Percentiles rank a stretch among this genome's conserved stretches.
phyloP scores from a whole-genome alignment of 1,140 invertebrate genomes.

The Heliothis virescens region DNA sequence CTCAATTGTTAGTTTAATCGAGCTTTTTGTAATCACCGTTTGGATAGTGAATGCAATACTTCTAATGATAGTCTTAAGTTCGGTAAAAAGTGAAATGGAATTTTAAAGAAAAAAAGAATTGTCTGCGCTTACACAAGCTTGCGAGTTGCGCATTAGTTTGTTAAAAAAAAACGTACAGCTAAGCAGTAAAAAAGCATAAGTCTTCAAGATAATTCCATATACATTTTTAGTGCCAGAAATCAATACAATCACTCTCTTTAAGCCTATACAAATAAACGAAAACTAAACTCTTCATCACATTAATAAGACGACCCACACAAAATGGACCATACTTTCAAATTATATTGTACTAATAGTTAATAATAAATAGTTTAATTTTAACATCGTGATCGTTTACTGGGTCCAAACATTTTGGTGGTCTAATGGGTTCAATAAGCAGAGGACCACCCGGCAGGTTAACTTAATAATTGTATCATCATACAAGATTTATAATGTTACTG shows the following conservation, averaged over 20 bases:
- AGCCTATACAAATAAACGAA: not conserved
- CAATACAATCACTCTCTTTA: not conserved
- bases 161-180: not conserved
- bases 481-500: conserved; percentile 47
- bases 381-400: conserved; percentile 45
- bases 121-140: conserved; percentile 31
- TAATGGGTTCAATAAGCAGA: conserved; percentile 11
- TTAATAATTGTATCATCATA: conserved; percentile 46
- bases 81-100: conserved; percentile 60
- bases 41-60: conserved; percentile 69
- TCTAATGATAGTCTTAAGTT: conserved; percentile 61
- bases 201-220: too few relatives aligned
- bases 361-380: conserved; percentile 42
- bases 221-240: not conserved
- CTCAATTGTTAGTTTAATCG: conserved; percentile 84
- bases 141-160: not conserved
- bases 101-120: conserved; percentile 39
- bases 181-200: not conserved
- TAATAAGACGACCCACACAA: conserved; percentile 46
- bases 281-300: not conserved
- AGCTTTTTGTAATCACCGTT: conserved; percentile 79
- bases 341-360: conserved; percentile 45
- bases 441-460: conserved; percentile 41
- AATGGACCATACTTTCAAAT: conserved; percentile 40
- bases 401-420: conserved; percentile 35